Base-by-base conservation (phyloP, 1,140 invertebrate species). In the Drosophila dunni region DNA sequence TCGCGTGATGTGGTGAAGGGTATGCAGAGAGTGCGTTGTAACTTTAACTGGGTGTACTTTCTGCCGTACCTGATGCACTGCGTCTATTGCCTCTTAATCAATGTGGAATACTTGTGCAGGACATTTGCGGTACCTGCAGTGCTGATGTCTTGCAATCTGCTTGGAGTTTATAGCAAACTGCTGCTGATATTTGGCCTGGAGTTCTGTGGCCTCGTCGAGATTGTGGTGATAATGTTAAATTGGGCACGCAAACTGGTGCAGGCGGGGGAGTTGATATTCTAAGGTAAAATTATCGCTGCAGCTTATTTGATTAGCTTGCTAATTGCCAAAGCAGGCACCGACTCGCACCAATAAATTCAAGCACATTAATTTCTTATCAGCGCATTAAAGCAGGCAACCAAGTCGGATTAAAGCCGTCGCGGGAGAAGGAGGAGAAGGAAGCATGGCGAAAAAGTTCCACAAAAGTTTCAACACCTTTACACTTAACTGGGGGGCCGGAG, bases 251-350 rank as follows among this genome's bases (percentile, higher is more conserved):
- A 29, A 1, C 3, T 42, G 48, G 11, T n/a, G 1, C 34, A 7
- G 7, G 6, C 5, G 17, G 13, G 44, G 11, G 42, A 44, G n/a
- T 4, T 20, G n/a, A 42, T 42, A 6, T 42, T 13, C 40, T 15
- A 13, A 29, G 34, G 34, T 9, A 13, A n/a, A 42, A 38, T n/a
- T 88, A 69, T 48, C 24, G 24, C 24, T 34, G 62, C 34, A 74
- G 83, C 86, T 89, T 85, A 85, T 75, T 86, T 85, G 82, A 85
- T 85, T 85, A 85, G 78, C 53, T 11, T 42, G 82, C 79, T 85
- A 85, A 85, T 85, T 85, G 83, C 82, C 75, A 40, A 9, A 13
- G 46, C 38, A 60, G 53, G 36, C 60, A 72, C 68, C 60, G 45
- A 65, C 46, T 71, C 61, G 69, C 69, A 58, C 75, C 61, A 81